Percentiles rank a stretch among this genome's conserved stretches.
Evolutionary conservation across 2,113 vertebrate species (phyloP).

Genomic region (Hipposideros armiger): DNA sequence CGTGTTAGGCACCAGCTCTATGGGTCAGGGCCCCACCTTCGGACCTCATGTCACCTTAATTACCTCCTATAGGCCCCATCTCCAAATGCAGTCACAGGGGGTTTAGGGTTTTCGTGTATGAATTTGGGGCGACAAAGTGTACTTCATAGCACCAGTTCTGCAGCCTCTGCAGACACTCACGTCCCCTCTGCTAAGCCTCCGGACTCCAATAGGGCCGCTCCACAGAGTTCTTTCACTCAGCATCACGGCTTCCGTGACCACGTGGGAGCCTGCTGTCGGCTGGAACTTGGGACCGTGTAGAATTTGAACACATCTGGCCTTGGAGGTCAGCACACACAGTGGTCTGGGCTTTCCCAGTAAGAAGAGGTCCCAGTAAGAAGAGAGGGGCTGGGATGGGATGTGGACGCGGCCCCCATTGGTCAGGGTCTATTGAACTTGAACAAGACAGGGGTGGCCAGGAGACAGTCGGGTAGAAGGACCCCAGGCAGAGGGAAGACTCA

Average conservation of each 20-base stretch:
- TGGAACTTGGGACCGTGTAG: rapidly evolving
- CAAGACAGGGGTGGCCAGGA: neutral
- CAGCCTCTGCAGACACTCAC: too few species aligned
- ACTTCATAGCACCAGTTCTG: neutral
- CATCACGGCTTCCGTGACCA: neutral
- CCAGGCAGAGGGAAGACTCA: neutral
- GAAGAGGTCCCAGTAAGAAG: neutral
- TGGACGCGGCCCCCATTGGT: too few species aligned
- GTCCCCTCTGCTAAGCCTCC: too few species aligned
- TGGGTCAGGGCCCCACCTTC: neutral
- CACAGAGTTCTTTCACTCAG: rapidly evolving
- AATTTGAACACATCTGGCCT: neutral
- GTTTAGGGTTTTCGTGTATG: neutral
- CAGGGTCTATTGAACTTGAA: neutral
- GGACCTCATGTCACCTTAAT: neutral
- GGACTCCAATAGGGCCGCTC: neutral
- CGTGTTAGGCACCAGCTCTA: neutral
- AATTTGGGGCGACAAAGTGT: neutral
- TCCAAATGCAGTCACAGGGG: rapidly evolving
- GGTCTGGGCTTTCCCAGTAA: neutral
- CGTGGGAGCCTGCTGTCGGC: neutral
- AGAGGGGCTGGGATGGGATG: neutral
- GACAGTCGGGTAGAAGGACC: neutral
- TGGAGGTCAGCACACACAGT: neutral
- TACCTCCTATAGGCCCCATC: neutral